phyloP scores from a whole-genome alignment of 2,888 invertebrate species.

The Drosophila tripunctata region DNA sequence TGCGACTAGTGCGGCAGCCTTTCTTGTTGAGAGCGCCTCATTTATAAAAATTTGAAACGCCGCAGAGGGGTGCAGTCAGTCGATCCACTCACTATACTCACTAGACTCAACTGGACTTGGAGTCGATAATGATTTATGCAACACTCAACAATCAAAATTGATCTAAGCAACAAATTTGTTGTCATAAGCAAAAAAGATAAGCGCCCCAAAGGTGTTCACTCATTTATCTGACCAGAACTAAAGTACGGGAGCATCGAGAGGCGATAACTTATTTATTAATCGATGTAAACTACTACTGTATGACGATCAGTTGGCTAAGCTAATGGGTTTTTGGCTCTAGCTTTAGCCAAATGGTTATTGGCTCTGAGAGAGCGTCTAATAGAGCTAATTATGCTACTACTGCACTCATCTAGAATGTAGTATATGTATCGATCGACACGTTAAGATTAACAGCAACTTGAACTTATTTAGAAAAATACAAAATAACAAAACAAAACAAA shows the following conservation, averaged over 20 bases:
- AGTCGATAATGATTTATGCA: conserved; percentile 58
- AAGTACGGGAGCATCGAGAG: neutral
- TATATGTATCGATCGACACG: conserved; percentile 35
- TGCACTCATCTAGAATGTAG: conserved; percentile 7
- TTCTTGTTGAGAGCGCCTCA: conserved; percentile 46
- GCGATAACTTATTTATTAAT: conserved; percentile 41
- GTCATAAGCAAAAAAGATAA: conserved; percentile 35
- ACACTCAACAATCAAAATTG: conserved; percentile 38
- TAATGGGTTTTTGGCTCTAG: neutral
- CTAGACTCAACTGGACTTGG: neutral
- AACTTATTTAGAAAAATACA: conserved; percentile 54
- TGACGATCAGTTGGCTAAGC: conserved; percentile 6
- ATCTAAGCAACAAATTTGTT: conserved; percentile 43
- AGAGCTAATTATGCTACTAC: conserved; percentile 57
- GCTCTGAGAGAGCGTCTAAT: conserved; percentile 20
- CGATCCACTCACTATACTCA: conserved; percentile 8
- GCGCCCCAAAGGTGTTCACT: conserved; percentile 26
- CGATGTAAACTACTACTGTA: conserved; percentile 47
- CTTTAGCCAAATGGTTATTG: conserved; percentile 3
- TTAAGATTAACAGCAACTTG: conserved; percentile 35
- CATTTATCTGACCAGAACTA: conserved; percentile 7
- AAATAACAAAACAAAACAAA: neutral
- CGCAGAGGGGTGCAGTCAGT: conserved; percentile 47
- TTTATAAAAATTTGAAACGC: conserved; percentile 63
- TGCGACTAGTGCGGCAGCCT: conserved; percentile 32